These are phyloP conservation scores for Phyllotreta striolata DNA, from an alignment of 2,888 invertebrate genomes.

Conservation along the genomic window DNA sequence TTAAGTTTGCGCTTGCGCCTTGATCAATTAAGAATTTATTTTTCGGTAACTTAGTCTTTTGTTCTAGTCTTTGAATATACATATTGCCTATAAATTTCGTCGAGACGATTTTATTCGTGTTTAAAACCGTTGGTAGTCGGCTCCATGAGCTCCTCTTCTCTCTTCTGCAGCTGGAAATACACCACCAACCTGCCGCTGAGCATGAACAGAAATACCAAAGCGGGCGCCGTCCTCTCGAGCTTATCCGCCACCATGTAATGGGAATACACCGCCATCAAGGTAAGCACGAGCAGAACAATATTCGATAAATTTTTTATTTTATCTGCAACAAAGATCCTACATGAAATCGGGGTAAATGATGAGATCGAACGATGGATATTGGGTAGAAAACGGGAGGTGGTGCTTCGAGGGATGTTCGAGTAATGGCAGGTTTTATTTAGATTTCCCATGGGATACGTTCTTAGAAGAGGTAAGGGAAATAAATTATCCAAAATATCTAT, in stretches of 20 bases:
- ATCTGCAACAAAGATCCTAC: slow-evolving; percentile 68
- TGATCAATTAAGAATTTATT: not conserved
- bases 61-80: slow-evolving; percentile 28
- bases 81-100: slow-evolving; percentile 22
- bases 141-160: slow-evolving; percentile 54
- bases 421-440: too few species aligned
- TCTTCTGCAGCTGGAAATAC: slow-evolving; percentile 71
- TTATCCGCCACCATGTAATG: slow-evolving; percentile 93
- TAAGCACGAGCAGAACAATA: slow-evolving; percentile 80
- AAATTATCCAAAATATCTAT: too few species aligned
- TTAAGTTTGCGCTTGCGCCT: too few species aligned
- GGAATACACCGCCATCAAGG: slow-evolving; percentile 90
- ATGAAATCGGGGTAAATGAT: not conserved
- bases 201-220: slow-evolving; percentile 93
- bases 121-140: slow-evolving; percentile 57
- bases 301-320: slow-evolving; percentile 92
- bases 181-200: slow-evolving; percentile 88
- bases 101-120: slow-evolving; percentile 53
- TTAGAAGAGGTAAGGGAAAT: too few species aligned
- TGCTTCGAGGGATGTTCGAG: too few species aligned
- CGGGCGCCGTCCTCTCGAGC: slow-evolving; percentile 89
- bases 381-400: not conserved
- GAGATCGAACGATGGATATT: too few species aligned
- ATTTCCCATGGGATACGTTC: too few species aligned
- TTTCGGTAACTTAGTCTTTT: slow-evolving; percentile 24